Conservation (phyloP, 2,888 invertebrate species). For the Watsonalla binaria region DNA sequence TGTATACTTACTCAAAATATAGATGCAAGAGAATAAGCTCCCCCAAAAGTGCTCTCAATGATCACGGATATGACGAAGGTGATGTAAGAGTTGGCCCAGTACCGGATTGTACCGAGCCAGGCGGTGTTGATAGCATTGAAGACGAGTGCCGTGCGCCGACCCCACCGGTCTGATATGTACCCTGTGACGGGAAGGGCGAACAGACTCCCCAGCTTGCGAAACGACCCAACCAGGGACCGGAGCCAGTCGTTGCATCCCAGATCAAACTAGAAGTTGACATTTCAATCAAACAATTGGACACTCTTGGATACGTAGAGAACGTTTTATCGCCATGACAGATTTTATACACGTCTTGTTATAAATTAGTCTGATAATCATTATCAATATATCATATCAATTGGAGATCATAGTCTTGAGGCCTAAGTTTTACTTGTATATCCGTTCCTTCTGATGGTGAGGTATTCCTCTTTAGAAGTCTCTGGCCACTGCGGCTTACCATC, state of each 20-base stretch:
- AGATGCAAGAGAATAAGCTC: slow-evolving; percentile 83
- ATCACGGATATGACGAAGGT: slow-evolving; percentile 84
- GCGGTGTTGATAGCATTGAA: slow-evolving; percentile 79
- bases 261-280: slow-evolving; percentile 64
- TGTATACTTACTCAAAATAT: slow-evolving; percentile 80
- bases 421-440: too few relatives aligned
- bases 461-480: too few relatives aligned
- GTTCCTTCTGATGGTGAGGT: too few relatives aligned
- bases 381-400: too few relatives aligned
- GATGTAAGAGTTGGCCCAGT: slow-evolving; percentile 79
- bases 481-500: too few relatives aligned
- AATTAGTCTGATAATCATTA: too few relatives aligned
- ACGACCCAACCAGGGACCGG: slow-evolving; percentile 83
- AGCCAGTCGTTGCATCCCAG: slow-evolving; percentile 85
- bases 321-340: too few relatives aligned
- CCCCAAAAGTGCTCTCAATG: slow-evolving; percentile 81
- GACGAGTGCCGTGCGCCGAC: slow-evolving; percentile 79
- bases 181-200: slow-evolving; percentile 83
- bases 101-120: slow-evolving; percentile 80
- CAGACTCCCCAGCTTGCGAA: slow-evolving; percentile 83
- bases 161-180: slow-evolving; percentile 84
- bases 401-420: too few relatives aligned
- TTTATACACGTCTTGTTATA: too few relatives aligned
- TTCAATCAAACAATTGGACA: neutral
- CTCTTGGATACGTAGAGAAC: too few relatives aligned